These are phyloP conservation scores for Ceyx margarethae DNA, from an alignment of 2,113 vertebrate species.

Conservation along the genomic window DNA sequence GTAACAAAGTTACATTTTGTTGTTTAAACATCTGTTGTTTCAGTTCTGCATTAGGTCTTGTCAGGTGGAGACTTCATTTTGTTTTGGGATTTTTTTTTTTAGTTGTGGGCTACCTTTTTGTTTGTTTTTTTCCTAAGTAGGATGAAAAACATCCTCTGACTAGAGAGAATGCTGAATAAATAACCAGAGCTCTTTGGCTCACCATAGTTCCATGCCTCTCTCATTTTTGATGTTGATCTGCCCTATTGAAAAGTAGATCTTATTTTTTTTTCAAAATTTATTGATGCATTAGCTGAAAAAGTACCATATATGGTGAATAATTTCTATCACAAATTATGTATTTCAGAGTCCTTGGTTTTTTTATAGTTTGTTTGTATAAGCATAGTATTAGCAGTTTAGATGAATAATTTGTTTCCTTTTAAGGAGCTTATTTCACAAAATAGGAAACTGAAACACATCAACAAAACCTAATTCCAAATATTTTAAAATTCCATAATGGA, in stretches of 20 bases:
- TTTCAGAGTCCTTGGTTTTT: neutral
- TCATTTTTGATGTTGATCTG: neutral
- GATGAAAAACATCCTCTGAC: neutral
- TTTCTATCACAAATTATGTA: neutral
- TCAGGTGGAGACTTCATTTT: neutral
- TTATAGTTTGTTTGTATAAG: neutral
- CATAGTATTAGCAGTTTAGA: neutral
- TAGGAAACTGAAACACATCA: neutral
- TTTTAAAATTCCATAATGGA: neutral
- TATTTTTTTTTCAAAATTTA: neutral
- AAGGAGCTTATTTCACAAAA: neutral
- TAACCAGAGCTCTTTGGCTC: neutral
- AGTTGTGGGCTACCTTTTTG: neutral
- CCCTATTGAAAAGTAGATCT: neutral
- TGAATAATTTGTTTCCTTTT: neutral
- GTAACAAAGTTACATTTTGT: neutral
- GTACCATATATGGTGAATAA: neutral
- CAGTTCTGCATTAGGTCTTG: neutral
- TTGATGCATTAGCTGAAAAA: neutral
- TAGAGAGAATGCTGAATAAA: neutral
- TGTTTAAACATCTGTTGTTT: neutral
- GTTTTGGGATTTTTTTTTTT: neutral
- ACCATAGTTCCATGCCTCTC: neutral
- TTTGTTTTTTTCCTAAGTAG: neutral
- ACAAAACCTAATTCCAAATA: neutral